These are phyloP conservation scores for Crocuta crocuta DNA, from an alignment of 2,113 vertebrate genomes.

Conservation along the genomic window DNA sequence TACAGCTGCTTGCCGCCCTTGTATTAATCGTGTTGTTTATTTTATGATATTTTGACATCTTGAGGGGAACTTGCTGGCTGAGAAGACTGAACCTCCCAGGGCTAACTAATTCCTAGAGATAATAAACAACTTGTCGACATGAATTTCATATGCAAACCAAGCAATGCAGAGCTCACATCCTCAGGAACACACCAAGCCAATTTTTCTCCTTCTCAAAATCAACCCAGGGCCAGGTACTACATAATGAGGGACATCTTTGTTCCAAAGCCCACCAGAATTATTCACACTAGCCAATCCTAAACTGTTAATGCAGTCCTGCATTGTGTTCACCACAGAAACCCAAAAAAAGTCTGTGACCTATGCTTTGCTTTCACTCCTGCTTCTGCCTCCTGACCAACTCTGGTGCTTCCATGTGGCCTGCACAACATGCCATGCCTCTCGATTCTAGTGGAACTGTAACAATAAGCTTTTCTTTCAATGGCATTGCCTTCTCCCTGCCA, in stretches of 20 bases:
- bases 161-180: not conserved
- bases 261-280: not conserved
- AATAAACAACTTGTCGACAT: not conserved
- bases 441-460: not conserved
- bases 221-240: not conserved
- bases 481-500: not conserved
- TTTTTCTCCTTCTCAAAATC: not conserved
- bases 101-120: not conserved
- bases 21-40: not conserved
- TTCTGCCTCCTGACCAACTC: not conserved
- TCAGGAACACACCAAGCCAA: not conserved
- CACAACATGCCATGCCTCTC: not conserved
- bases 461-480: not conserved
- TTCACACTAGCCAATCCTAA: not conserved
- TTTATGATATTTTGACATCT: not conserved
- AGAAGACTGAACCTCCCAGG: not conserved
- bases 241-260: not conserved
- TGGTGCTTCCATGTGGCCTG: not conserved
- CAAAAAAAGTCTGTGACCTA: not conserved
- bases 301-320: not conserved
- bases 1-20: not conserved
- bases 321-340: not conserved
- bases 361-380: rapidly evolving
- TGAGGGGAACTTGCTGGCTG: not conserved
- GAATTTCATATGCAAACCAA: not conserved